Base-by-base conservation (phyloP, 2,113 vertebrate species). In the Sinocyclocheilus grahami region DNA sequence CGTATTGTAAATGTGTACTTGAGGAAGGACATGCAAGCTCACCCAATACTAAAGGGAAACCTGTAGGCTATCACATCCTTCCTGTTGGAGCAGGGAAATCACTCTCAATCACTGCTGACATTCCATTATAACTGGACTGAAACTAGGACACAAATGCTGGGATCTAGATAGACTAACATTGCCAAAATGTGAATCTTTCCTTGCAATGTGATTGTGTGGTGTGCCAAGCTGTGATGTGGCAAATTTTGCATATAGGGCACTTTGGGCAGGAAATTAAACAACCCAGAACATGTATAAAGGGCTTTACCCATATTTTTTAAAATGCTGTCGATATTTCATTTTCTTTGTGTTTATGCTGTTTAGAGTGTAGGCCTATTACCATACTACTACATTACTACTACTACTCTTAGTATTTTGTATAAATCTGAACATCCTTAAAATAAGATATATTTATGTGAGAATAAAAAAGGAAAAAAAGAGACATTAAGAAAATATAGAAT, bases 1-100 rank as follows among this genome's bases (percentile, higher is more conserved):
- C 46, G 9, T 20, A n/a, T 78, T 78, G 84, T 88, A 30, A 18
- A 0, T 0, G 2, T 4, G 18, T 2, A 46, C 3, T 84, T 62
- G 10, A 82, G 85, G 82, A 89, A 87, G 88, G 82, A 78, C 85
- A 74, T 51, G 10, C 60, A 60, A 33, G n/a, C 2, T 76, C 27
- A 18, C 11, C 67, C 39, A 58, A 69, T 2, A 16, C 46, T 39
- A 7, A 1, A 78, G 85, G 39, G 24, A 86, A 71, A 71, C 33
- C 6, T 22, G 3, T 48, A 42, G 39, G 39, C 39, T 9, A 63
- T 84, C 27, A 86, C 14, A 14, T 46, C 33, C 78, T 89, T 89
- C 82, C 88, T 86, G 81, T 22, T 30, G 5, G 22, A 33, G 18
- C 2, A 39, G 20, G 20, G 2, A 51, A 27, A 0, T 8, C 55